Conservation (phyloP, 2,888 invertebrate species). For the Caenorhabditis sinica region DNA sequence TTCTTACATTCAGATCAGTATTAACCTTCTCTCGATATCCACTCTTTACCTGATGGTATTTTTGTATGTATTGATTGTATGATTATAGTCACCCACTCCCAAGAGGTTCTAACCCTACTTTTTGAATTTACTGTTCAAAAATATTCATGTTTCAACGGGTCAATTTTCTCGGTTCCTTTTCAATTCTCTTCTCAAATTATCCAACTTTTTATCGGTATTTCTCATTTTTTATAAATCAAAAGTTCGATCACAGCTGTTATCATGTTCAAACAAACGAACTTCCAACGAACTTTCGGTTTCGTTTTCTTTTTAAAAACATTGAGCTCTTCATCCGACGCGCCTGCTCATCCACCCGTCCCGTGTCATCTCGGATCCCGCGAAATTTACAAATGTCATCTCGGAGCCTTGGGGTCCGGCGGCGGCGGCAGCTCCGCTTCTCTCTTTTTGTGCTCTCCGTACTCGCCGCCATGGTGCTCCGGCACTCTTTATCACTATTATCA, state of each 20-base stretch:
- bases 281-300: slow-evolving; percentile 35
- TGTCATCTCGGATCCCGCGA: slow-evolving; percentile 49
- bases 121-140: slow-evolving; percentile 17
- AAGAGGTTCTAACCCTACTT: background rate
- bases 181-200: slow-evolving; percentile 16
- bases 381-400: slow-evolving; percentile 61
- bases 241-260: background rate
- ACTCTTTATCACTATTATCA: slow-evolving; percentile 56
- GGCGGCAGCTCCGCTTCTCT: slow-evolving; percentile 46
- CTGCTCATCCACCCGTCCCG: slow-evolving; percentile 28
- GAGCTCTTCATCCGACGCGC: slow-evolving; percentile 13
- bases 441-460: slow-evolving; percentile 34
- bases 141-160: slow-evolving; percentile 21
- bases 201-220: background rate
- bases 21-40: slow-evolving; percentile 14
- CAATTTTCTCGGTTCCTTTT: slow-evolving; percentile 10
- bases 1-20: slow-evolving; percentile 45
- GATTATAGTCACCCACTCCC: slow-evolving; percentile 28
- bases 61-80: slow-evolving; percentile 58
- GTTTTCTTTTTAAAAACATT: slow-evolving; percentile 22
- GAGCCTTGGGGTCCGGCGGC: slow-evolving; percentile 22
- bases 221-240: slow-evolving; percentile 23
- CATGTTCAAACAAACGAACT: slow-evolving; percentile 12
- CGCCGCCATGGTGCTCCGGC: slow-evolving; percentile 38
- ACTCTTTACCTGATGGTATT: slow-evolving; percentile 3